phyloP scores from a whole-genome alignment of 37 sponge, comb jelly and placozoan species.

The Theonella swinhoei region DNA sequence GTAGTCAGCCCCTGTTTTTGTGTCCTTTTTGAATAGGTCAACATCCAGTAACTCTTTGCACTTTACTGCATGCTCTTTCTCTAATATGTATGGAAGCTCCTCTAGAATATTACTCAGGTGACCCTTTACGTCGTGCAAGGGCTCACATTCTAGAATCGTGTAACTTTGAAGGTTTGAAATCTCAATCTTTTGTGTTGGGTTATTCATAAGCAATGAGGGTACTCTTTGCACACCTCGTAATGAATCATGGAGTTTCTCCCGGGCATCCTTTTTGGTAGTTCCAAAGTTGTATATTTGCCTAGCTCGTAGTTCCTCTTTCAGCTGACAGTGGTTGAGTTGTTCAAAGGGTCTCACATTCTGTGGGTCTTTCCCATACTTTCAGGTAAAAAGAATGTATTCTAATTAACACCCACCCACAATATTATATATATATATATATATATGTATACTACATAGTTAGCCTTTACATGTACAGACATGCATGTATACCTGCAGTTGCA shows the following conservation, averaged over 20 bases:
- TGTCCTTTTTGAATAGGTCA: too few relatives aligned
- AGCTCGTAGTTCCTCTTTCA: neutral
- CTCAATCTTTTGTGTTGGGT: constrained; percentile 14
- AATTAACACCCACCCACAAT: neutral
- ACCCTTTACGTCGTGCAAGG: too few relatives aligned
- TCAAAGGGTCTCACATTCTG: neutral
- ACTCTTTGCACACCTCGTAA: constrained; percentile 5
- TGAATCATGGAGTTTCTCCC: neutral
- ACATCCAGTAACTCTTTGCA: too few relatives aligned
- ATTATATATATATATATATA: neutral
- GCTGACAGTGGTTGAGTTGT: neutral
- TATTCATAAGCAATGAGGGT: constrained; percentile 1
- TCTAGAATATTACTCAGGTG: too few relatives aligned
- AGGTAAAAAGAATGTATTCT: too few relatives aligned
- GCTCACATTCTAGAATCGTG: too few relatives aligned
- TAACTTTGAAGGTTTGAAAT: too few relatives aligned
- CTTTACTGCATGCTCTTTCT: too few relatives aligned
- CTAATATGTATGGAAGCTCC: too few relatives aligned
- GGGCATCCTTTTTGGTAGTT: neutral
- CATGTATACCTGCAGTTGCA: neutral
- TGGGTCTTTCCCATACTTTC: neutral
- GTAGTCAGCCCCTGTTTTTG: too few relatives aligned
- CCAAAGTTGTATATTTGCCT: neutral
- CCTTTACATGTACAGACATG: neutral
- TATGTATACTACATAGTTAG: neutral